Base-by-base conservation (phyloP, 2,113 vertebrate genomes). In the Motacilla alba region DNA sequence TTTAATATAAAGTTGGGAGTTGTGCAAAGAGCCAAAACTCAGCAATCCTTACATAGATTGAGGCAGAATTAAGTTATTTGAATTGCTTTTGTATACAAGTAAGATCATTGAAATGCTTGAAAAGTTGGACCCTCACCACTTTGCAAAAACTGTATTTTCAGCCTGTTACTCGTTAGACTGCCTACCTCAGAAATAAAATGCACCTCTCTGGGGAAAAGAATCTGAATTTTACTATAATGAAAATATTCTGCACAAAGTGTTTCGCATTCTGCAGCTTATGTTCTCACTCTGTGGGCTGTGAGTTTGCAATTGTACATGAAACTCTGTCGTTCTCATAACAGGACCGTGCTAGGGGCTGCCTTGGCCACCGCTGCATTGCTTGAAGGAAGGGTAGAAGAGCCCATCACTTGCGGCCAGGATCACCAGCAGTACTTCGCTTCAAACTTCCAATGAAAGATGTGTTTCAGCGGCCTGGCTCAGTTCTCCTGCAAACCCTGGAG, bases 361-460 rank as follows among this genome's bases (percentile, higher is more conserved):
- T 58, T 64, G 37, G 37, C 31, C 68, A 58, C 20, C 0, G 1
- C 50, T 20, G 26, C 55, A 7, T 7, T 10, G 14, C 66, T 82
- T 4, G 13, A n/a, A 49, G 22, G n/a, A 33, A 21, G 35, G n/a
- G 13, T 0, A 2, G 22, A 31, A 26, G 30, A 56, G 15, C 11
- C 30, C 20, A 5, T 58, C 30, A 3, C 30, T 20, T 6, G 16
- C 13, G 55, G 24, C 19, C 74, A n/a, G 66, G 59, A 37, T 13
- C 28, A 10, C 30, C 28, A 49, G 44, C 49, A 18, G 11, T 6
- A 6, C 15, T 76, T 87, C 64, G 0, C 7, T 26, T 20, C n/a
- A 3, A 13, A 55, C 41, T n/a, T 11, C 2, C 20, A 11, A 0
- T 2, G 3, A 9, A 20, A 21, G 35, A 4, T 2, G 46, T 4